Conservation (phyloP, 2,113 vertebrate species). For the Hydrochoerus hydrochaeris region DNA sequence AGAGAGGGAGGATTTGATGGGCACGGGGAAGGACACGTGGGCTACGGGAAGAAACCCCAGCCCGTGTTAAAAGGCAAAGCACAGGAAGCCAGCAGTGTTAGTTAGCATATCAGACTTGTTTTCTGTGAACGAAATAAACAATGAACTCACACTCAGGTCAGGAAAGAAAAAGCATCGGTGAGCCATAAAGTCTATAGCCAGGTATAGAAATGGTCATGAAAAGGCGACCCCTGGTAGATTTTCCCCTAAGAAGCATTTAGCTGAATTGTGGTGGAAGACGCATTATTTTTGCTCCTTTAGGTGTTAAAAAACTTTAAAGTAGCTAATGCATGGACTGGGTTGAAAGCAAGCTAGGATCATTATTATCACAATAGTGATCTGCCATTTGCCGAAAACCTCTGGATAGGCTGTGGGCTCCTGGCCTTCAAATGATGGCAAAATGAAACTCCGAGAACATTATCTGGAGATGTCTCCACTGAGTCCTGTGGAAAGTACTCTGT, state of each 20-base stretch:
- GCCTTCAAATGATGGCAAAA: background rate
- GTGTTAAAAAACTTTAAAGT: conserved; percentile 65
- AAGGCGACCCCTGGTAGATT: background rate
- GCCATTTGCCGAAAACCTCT: background rate
- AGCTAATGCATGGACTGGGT: background rate
- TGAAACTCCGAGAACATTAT: rapidly evolving
- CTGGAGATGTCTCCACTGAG: background rate
- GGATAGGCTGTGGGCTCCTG: background rate
- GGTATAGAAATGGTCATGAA: background rate
- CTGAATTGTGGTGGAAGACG: background rate
- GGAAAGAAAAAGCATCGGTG: background rate
- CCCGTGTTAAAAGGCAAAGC: background rate
- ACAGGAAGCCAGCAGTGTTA: background rate
- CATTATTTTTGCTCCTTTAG: conserved; percentile 12
- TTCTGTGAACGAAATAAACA: conserved; percentile 16
- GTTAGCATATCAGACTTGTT: background rate
- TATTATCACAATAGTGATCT: background rate
- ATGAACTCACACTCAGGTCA: background rate
- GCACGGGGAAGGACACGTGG: background rate
- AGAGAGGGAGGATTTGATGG: background rate
- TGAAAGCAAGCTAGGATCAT: background rate
- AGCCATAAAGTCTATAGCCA: background rate
- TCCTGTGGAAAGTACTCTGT: background rate
- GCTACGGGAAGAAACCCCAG: background rate
- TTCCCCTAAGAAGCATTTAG: background rate